A percentile compares a stretch with the other conserved stretches of the same genome.
Evolutionary conservation across 2,888 invertebrate species (phyloP).

Genomic region (Hyposoter didymator): DNA sequence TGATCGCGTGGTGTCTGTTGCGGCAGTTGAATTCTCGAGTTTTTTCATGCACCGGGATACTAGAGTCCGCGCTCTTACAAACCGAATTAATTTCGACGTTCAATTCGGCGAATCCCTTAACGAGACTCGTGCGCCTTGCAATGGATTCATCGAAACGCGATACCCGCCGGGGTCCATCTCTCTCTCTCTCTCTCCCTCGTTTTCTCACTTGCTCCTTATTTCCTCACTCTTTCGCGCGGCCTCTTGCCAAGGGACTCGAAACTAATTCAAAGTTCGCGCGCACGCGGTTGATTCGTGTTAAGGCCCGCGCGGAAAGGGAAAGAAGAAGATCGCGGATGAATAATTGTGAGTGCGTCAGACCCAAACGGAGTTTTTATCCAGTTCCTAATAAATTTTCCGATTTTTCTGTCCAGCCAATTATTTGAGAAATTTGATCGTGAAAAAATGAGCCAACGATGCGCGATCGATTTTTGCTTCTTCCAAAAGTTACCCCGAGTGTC

Average conservation of each 20-base stretch:
- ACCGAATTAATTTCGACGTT: slow-evolving; percentile 74
- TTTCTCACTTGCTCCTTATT: slow-evolving; percentile 30
- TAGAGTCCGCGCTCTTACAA: slow-evolving; percentile 51
- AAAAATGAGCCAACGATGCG: neutral
- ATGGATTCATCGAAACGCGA: slow-evolving; percentile 69
- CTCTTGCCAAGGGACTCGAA: slow-evolving; percentile 62
- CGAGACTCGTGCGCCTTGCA: slow-evolving; percentile 71
- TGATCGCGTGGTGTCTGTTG: slow-evolving; percentile 19
- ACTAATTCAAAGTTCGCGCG: slow-evolving; percentile 66
- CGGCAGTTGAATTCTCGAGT: slow-evolving; percentile 19
- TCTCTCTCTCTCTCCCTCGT: slow-evolving; percentile 29
- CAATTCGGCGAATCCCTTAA: slow-evolving; percentile 73
- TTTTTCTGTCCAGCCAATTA: slow-evolving; percentile 16
- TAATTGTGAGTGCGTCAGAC: slow-evolving; percentile 51
- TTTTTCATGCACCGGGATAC: slow-evolving; percentile 41
- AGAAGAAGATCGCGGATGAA: slow-evolving; percentile 51
- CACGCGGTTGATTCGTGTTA: slow-evolving; percentile 55
- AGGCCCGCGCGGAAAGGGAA: neutral
- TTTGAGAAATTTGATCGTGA: neutral
- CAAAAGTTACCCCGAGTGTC: neutral
- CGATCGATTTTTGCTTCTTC: neutral
- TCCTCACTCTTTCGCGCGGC: too few species aligned
- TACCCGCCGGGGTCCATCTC: slow-evolving; percentile 62
- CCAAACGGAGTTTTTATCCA: slow-evolving; percentile 3
- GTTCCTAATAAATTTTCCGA: slow-evolving; percentile 24